These are phyloP conservation scores for Melanotaenia boesemani DNA, from an alignment of 2,797 vertebrate species.

Conservation along the genomic window DNA sequence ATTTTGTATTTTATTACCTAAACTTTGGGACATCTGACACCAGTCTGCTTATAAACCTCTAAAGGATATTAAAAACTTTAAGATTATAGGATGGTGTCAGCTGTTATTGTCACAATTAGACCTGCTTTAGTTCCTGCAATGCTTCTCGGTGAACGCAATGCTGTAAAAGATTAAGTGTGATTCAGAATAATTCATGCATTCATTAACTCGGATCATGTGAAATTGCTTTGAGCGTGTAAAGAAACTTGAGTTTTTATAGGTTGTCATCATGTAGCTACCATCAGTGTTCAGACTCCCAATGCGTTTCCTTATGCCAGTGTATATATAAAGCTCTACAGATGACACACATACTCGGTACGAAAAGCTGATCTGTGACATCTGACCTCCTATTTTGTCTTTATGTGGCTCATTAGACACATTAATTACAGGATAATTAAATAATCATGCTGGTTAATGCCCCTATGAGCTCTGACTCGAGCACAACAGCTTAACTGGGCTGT, in stretches of 20 bases:
- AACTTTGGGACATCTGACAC: neutral
- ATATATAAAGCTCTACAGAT: neutral
- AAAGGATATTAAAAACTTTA: neutral
- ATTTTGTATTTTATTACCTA: neutral
- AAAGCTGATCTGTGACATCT: constrained; percentile 32
- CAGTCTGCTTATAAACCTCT: neutral
- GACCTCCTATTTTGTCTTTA: constrained; percentile 23
- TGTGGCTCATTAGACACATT: constrained; percentile 49
- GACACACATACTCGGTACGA: neutral
- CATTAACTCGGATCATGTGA: neutral
- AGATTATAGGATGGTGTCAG: neutral
- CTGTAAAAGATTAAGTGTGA: neutral
- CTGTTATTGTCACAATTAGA: neutral
- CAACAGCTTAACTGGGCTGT: constrained; percentile 14
- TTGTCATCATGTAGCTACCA: neutral
- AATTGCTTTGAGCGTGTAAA: neutral
- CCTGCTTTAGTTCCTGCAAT: neutral
- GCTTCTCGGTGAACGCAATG: neutral
- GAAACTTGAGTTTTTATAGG: neutral
- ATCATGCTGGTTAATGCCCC: constrained; percentile 36
- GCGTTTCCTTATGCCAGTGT: neutral
- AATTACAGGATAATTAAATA: constrained; percentile 59
- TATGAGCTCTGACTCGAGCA: constrained; percentile 8
- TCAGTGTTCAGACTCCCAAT: neutral
- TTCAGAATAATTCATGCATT: neutral